Base-by-base conservation (phyloP, 2,797 vertebrate species). In the Pseudochromis fuscus region DNA sequence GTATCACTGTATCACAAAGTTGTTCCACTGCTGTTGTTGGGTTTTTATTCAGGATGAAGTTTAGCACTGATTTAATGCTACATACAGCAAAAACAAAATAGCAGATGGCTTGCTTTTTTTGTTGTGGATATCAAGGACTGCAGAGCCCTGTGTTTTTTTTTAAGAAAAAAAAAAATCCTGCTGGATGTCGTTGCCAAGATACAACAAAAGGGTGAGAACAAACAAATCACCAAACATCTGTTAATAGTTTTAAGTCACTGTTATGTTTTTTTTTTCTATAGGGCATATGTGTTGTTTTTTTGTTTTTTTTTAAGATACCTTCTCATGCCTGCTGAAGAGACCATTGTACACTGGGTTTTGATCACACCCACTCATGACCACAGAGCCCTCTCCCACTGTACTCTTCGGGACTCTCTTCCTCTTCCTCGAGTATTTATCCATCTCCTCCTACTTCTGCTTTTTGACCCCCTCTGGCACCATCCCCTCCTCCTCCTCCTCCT, bases 361-460 rank as follows among this genome's bases (percentile, higher is more conserved):
- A 69, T 62, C 51, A 60, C 70, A 60, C 58, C 65, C 30, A 25
- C 61, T 58, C 19, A 49, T 75, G 69, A 72, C 67, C 58, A 8
- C 24, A 12, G 38, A 50, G 61, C 55, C 50, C 23, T 38, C 58
- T 50, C 44, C 53, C 58, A 33, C n/a, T 12, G 25, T 53, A 40
- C 12, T 45, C 23, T 75, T 21, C 30, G 49, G 55, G 53, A 67
- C 42, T 52, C 55, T 44, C 63, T 58, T 16, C 33, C 7, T 33
- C 28, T 62, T 74, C 46, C 23, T 40, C n/a, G 16, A 38, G 11
- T 21, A 59, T 75, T 42, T 48, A 82, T 73, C 76, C 68, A 44
- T 77, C 69, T 69, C 58, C 65, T 75, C 64, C 48, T 25, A 23
- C 68, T 58, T 75, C 45, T 81, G 51, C 64, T 71, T 58, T 58